Base-by-base conservation (phyloP, 2,113 vertebrate genomes). In the Nothoprocta perdicaria region DNA sequence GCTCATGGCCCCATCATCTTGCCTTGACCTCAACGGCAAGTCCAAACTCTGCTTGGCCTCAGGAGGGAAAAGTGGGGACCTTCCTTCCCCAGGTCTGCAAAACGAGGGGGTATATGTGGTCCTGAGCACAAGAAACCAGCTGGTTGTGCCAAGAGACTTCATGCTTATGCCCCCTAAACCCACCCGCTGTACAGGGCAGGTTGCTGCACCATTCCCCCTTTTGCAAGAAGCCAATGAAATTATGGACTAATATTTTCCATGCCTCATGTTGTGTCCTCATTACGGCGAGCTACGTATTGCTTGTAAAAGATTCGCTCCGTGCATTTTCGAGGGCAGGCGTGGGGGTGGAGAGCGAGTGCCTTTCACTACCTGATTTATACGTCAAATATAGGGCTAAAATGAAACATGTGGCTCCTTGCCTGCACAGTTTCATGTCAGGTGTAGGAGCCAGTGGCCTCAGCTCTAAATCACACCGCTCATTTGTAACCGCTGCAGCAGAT, bases 371-470 rank as follows among this genome's bases (percentile, higher is more conserved):
- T 95, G 92, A 95, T 94, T 96, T 96, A 95, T 95, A 71, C 14
- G 74, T 86, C 80, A 92, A 92, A 95, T 95, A 89, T 86, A 88
- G 92, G 95, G 76, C 88, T 92, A 72, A 96, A 95, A 88, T 84
- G 93, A 93, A 96, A 93, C 91, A 95, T 91, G 84, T 95, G 93
- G 89, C 89, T 77, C 84, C 79, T 92, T 90, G 90, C 87, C 92
- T 92, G 84, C 92, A 91, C 88, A 93, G 71, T 96, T 96, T 95
- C 94, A 94, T 95, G 87, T 95, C 94, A 94, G 90, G 93, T 96
- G 92, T 85, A 89, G 88, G 94, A 94, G 93, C 80, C 82, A 93
- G 80, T 91, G 95, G 93, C 83, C 85, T 52, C 1, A 1, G 50
- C 90, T 46, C 15, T 96, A 95, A 95, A 95, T 96, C 84, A 89